Percentiles rank a stretch among this genome's conserved stretches.
phyloP scores from a whole-genome alignment of 2,113 vertebrate species.

The Coturnix japonica region DNA sequence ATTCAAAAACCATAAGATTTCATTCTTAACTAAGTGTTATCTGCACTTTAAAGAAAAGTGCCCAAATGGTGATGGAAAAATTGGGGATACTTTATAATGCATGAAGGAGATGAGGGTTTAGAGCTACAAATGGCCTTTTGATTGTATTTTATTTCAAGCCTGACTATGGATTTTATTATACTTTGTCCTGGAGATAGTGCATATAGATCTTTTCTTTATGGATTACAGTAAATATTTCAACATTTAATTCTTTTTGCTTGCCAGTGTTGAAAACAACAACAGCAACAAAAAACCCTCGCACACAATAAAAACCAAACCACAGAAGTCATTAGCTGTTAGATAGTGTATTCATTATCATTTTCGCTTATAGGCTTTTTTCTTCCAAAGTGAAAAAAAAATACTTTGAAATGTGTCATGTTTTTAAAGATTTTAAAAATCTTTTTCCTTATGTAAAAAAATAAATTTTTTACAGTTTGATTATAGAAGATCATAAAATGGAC shows the following conservation, averaged over 20 bases:
- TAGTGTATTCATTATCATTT: background rate
- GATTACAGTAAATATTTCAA: conserved; percentile 43
- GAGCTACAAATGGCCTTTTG: background rate
- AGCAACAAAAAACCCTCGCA: background rate
- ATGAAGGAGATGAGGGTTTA: background rate
- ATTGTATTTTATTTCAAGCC: conserved; percentile 33
- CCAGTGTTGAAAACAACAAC: background rate
- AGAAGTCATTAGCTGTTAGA: background rate
- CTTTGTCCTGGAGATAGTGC: conserved; percentile 15
- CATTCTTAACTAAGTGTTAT: conserved; percentile 21
- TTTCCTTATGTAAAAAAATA: background rate
- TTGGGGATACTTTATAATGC: background rate
- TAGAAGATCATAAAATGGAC: background rate
- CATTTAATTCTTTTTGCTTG: background rate
- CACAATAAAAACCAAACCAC: background rate
- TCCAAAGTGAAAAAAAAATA: background rate
- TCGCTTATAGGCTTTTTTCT: background rate
- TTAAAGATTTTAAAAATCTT: background rate
- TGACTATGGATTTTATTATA: conserved; percentile 13
- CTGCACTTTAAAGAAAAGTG: conserved; percentile 28
- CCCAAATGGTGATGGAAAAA: conserved; percentile 31
- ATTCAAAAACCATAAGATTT: background rate
- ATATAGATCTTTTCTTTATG: conserved; percentile 34
- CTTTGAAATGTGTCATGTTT: background rate
- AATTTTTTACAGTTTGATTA: background rate